phyloP scores from a whole-genome alignment of 2,113 vertebrate genomes.

The Ptychochromis oligacanthus region DNA sequence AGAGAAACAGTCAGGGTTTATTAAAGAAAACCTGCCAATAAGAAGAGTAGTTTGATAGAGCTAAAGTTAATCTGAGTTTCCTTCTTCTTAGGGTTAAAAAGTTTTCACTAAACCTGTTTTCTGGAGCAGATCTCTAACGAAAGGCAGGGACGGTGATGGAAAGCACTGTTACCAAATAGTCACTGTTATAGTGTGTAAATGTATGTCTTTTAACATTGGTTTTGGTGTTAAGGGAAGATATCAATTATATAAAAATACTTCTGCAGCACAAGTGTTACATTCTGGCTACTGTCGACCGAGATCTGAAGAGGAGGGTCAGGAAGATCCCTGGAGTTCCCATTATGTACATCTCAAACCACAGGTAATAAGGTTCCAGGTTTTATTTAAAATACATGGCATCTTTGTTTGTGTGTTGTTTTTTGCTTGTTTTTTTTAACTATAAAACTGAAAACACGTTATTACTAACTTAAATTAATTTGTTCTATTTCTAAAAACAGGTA shows the following conservation, averaged over 20 bases:
- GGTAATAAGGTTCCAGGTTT: constrained; percentile 76
- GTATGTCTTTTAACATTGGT: background rate
- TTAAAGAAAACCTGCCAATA: background rate
- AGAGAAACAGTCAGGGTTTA: background rate
- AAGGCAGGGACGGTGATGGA: background rate
- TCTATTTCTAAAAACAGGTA: constrained; percentile 80
- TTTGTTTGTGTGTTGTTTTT: background rate
- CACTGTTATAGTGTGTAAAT: background rate
- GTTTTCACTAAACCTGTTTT: background rate
- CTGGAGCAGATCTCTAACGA: background rate
- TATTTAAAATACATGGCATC: background rate
- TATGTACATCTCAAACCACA: constrained; percentile 99
- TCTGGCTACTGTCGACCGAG: constrained; percentile 96
- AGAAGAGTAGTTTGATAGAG: no score
- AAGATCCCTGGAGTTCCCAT: constrained; percentile 99
- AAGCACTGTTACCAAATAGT: background rate
- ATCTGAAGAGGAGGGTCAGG: constrained; percentile 93
- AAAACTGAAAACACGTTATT: background rate
- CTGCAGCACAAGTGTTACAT: constrained; percentile 98
- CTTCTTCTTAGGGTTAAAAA: background rate
- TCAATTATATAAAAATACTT: constrained; percentile 13
- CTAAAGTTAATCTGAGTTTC: no score
- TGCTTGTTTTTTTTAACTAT: background rate
- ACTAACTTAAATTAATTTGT: background rate
- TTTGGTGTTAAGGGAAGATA: background rate